Evolutionary conservation across 2,113 vertebrate genomes (phyloP).

Genomic region (Plestiodon gilberti): DNA sequence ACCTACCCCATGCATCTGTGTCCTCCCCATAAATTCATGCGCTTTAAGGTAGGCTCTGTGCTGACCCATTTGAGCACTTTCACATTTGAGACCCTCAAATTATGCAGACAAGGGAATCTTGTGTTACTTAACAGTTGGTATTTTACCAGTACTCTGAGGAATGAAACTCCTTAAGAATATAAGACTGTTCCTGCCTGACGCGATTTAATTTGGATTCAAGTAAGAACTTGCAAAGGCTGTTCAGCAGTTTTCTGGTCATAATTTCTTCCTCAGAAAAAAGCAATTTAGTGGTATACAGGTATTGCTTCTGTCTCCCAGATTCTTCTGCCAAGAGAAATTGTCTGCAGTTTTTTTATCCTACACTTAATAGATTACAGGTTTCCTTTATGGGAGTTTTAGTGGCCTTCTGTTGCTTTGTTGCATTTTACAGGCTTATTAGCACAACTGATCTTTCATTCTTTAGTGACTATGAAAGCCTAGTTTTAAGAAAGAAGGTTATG

Average conservation of each 20-base stretch:
- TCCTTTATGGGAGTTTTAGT: slow-evolving; percentile 17
- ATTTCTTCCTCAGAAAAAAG: slow-evolving; percentile 40
- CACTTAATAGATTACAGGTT: slow-evolving; percentile 6
- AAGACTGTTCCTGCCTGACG: not conserved
- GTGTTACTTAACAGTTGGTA: slow-evolving; percentile 9
- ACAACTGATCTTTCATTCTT: slow-evolving; percentile 41
- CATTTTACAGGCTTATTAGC: slow-evolving; percentile 31
- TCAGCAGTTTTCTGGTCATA: slow-evolving; percentile 35
- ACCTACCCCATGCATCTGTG: not conserved
- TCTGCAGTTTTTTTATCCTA: slow-evolving; percentile 3
- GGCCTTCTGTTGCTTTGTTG: not conserved
- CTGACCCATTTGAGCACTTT: not conserved
- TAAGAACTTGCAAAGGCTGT: not conserved
- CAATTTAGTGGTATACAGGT: slow-evolving; percentile 15
- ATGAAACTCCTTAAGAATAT: not conserved
- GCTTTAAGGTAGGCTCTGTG: not conserved
- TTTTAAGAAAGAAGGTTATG: slow-evolving; percentile 1
- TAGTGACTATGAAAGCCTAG: slow-evolving; percentile 14
- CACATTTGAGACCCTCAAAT: not conserved
- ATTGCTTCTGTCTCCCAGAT: slow-evolving; percentile 14
- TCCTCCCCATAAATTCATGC: not conserved
- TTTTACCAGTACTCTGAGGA: not conserved
- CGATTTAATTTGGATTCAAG: slow-evolving; percentile 37
- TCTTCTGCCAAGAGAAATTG: slow-evolving; percentile 43
- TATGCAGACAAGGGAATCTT: not conserved